Base-by-base conservation (phyloP, 2,888 invertebrate genomes). In the Agriotes lineatus region DNA sequence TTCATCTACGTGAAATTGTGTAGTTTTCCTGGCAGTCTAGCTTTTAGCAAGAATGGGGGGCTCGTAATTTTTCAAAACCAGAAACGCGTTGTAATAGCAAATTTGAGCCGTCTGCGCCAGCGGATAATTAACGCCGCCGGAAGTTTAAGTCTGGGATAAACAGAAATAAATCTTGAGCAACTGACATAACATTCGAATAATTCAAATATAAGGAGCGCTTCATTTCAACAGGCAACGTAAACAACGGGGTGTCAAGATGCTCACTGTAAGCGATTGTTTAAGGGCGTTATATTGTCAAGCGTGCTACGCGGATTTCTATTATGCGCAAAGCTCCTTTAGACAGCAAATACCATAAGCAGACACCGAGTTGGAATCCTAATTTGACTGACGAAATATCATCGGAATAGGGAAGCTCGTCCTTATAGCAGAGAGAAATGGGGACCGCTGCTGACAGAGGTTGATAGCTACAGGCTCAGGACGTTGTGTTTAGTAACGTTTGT, bases 191-290 rank as follows among this genome's bases (percentile, higher is more conserved):
- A 52, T 56, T 63, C 56, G 45, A 65, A 65, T 50, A 65, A 59
- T 65, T 65, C 50, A 50, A 65, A 50, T 59, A 50, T 65, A 50
- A 59, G 52, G 59, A 65, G 65, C 14, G 50, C 65, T 59, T 59
- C 59, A 59, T 65, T 59, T 59, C 50, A 65, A 59, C 50, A 52
- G 50, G 65, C 48, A 65, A 44, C 50, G 65, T 64, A 65, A 65
- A 65, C 65, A 65, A 48, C 52, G 59, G 42, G 33, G 44, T 50
- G 65, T 65, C 65, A 65, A 65, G 65, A 65, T 59, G 65, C 59
- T 65, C 52, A 50, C 58, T 65, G 58, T 59, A 65, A 65, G 59
- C 59, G 65, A 59, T 65, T 65, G 65, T 65, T 65, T 65, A 65
- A 65, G 65, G 48, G 58, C 50, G 65, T 59, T 42, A 59, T 65